Base-by-base conservation (phyloP, 2,797 vertebrate genomes). In the Chanos chanos region DNA sequence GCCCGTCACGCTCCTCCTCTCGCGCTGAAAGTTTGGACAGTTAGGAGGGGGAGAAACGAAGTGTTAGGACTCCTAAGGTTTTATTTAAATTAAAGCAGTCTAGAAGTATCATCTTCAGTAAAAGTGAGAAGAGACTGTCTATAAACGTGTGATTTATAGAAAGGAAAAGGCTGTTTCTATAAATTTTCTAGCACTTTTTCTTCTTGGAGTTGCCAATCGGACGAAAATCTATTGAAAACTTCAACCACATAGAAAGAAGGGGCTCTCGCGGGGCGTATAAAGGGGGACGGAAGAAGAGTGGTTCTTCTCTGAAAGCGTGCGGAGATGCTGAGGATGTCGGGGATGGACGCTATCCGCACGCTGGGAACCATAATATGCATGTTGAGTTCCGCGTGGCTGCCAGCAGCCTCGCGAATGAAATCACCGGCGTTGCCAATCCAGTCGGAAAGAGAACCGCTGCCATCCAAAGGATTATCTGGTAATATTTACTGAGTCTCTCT, bases 341-440 rank as follows among this genome's bases (percentile, higher is more conserved):
- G 75, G 85, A 88, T 91, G 88, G 83, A 80, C 76, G 51, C 31
- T 56, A 62, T 61, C 33, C 43, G 74, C 50, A 75, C 77, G 78
- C 75, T 86, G 24, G 67, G 76, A 59, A 71, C 6, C 62, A 45
- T 73, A 73, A 75, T 89, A 74, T 85, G 79, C 71, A 73, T 81
- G 13, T 78, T 92, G 74, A 72, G 81, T 74, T 88, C 89, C 83
- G 87, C 84, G 65, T 85, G 83, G 78, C 73, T 84, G 70, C 81
- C 66, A 58, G 51, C 71, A 59, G 83, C 87, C 60, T 87, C 86
- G 36, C 82, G 91, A 9, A 79, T 89, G 52, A 94, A 95, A 81
- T 44, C 89, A 56, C 80, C 91, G 33, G 76, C 87, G 30, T 85
- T 96, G 77, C 95, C 94, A 80, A 95, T 98, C 85, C 93, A 94